Conservation (phyloP, 2,888 invertebrate species). For the Hypselothyrea guttata region DNA sequence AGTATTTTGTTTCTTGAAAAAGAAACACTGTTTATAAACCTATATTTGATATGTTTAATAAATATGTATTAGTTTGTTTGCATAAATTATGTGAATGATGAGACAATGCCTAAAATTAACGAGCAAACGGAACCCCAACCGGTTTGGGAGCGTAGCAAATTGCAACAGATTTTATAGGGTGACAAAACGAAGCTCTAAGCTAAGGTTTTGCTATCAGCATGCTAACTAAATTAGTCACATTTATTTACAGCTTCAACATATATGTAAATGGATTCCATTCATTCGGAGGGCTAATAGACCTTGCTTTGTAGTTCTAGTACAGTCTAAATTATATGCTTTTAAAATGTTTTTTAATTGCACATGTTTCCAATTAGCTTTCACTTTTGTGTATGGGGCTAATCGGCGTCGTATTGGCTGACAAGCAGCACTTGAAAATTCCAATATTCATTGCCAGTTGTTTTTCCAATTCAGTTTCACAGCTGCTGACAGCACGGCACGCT, state of each 20-base stretch:
- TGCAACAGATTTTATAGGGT: slow-evolving; percentile 10
- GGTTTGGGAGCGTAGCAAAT: slow-evolving; percentile 38
- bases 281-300: too few species aligned
- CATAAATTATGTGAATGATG: slow-evolving; percentile 36
- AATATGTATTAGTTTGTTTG: slow-evolving; percentile 18
- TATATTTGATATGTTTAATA: slow-evolving; percentile 9
- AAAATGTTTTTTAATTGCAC: background rate
- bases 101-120: slow-evolving; percentile 66
- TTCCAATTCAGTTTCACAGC: slow-evolving; percentile 39
- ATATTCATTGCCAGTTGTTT: slow-evolving; percentile 41
- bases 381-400: slow-evolving; percentile 42
- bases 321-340: background rate
- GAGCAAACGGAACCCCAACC: slow-evolving; percentile 44
- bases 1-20: slow-evolving; percentile 18
- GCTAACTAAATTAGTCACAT: too few species aligned
- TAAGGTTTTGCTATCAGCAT: too few species aligned
- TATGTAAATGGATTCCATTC: too few species aligned
- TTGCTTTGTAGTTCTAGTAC: too few species aligned
- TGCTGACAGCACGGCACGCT: slow-evolving; percentile 45
- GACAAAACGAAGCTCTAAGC: background rate
- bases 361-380: slow-evolving; percentile 57
- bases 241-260: background rate
- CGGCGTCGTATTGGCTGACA: slow-evolving; percentile 30
- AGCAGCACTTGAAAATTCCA: slow-evolving; percentile 29
- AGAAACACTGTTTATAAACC: slow-evolving; percentile 12